These are phyloP conservation scores for Lates calcarifer DNA, from an alignment of 2,113 vertebrate species.

Conservation along the genomic window DNA sequence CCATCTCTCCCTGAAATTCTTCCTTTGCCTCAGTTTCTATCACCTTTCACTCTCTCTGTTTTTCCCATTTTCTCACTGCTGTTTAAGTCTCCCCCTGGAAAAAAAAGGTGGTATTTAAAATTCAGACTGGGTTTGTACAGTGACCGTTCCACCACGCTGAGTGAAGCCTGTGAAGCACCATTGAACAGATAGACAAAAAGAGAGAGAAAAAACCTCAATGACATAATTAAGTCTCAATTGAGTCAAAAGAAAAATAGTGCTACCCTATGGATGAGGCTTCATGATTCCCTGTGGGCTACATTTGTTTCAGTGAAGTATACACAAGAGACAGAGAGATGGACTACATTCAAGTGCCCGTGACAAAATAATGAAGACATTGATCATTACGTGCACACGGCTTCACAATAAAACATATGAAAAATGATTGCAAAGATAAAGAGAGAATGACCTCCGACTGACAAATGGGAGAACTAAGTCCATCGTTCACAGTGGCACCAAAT, in stretches of 20 bases:
- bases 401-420: slow-evolving; percentile 56
- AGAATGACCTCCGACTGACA: slow-evolving; percentile 65
- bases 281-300: slow-evolving; percentile 40
- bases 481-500: slow-evolving; percentile 48
- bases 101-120: slow-evolving; percentile 45
- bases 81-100: slow-evolving; percentile 19
- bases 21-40: slow-evolving; percentile 20
- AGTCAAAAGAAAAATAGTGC: slow-evolving; percentile 25
- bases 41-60: background rate
- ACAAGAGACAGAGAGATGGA: slow-evolving; percentile 41
- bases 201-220: background rate
- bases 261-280: slow-evolving; percentile 14
- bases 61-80: background rate
- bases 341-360: slow-evolving; percentile 48
- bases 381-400: slow-evolving; percentile 52
- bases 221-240: slow-evolving; percentile 47
- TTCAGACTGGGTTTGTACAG: slow-evolving; percentile 39
- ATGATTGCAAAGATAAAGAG: slow-evolving; percentile 56
- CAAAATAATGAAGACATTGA: slow-evolving; percentile 72
- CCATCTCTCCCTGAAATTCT: background rate
- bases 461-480: slow-evolving; percentile 56
- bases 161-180: slow-evolving; percentile 21
- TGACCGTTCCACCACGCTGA: slow-evolving; percentile 39
- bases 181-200: slow-evolving; percentile 21
- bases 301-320: slow-evolving; percentile 38